Evolutionary conservation across 2,113 vertebrate species (phyloP).

Genomic region (Ptilorrhoa leucosticta): DNA sequence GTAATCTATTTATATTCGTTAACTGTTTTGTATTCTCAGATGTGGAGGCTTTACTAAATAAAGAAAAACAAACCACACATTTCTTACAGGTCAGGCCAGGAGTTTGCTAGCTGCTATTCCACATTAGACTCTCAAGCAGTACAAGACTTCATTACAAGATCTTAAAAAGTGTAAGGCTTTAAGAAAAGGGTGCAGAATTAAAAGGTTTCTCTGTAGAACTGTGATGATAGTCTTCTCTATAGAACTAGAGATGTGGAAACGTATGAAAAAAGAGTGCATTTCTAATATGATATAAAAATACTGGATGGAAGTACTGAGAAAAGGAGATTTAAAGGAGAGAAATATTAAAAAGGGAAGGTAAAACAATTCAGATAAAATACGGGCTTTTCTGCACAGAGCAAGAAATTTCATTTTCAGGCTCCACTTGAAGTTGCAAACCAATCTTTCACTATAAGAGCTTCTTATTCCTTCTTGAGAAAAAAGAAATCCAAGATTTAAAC

Average conservation of each 20-base stretch:
- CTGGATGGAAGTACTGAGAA: background rate
- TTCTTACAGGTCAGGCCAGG: background rate
- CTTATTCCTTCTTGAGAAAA: background rate
- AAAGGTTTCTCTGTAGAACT: background rate
- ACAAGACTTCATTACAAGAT: background rate
- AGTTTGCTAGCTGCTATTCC: background rate
- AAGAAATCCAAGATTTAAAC: background rate
- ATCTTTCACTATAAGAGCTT: background rate
- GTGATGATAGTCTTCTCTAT: background rate
- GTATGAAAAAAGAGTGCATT: background rate
- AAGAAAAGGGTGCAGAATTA: background rate
- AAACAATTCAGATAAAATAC: background rate
- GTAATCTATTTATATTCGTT: background rate
- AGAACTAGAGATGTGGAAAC: background rate
- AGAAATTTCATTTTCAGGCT: slow-evolving; percentile 1
- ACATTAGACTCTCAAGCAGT: background rate
- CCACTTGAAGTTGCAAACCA: background rate
- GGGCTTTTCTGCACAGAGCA: background rate
- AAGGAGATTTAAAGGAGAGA: background rate
- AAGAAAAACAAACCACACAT: background rate
- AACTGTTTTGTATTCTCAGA: background rate
- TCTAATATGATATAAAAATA: background rate
- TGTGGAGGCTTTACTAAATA: background rate
- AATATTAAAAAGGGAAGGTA: background rate
- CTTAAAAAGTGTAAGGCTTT: background rate